phyloP scores from a whole-genome alignment of 2,113 vertebrate genomes.

The Lanius ludovicianus region DNA sequence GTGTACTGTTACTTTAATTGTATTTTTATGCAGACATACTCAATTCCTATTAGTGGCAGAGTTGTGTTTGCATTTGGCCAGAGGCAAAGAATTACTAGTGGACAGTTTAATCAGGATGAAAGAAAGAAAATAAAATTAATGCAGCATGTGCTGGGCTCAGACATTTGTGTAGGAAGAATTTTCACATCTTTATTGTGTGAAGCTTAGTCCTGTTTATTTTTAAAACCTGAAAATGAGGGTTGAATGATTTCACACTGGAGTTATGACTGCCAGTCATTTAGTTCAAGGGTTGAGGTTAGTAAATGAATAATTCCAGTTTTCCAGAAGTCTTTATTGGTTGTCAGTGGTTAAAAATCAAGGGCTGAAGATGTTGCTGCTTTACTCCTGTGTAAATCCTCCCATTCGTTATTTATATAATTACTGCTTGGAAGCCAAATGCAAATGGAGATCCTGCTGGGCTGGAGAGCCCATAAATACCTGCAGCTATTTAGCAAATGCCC shows the following conservation, averaged over 20 bases:
- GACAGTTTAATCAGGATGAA: slow-evolving; percentile 71
- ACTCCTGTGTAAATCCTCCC: not conserved
- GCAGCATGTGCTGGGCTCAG: slow-evolving; percentile 45
- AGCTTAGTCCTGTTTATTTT: slow-evolving; percentile 22
- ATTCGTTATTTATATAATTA: slow-evolving; percentile 18
- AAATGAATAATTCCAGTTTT: not conserved
- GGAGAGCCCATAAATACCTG: slow-evolving; percentile 1
- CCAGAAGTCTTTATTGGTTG: not conserved
- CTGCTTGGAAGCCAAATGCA: not conserved
- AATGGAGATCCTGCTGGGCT: not conserved
- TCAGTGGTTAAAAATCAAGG: slow-evolving; percentile 17
- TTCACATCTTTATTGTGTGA: slow-evolving; percentile 43
- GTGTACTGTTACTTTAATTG: slow-evolving; percentile 61
- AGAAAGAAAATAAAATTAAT: slow-evolving; percentile 69
- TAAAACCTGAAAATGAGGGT: slow-evolving; percentile 23
- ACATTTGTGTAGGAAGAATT: slow-evolving; percentile 29
- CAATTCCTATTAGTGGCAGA: slow-evolving; percentile 62
- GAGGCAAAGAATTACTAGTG: slow-evolving; percentile 68
- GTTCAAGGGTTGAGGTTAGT: slow-evolving; percentile 27
- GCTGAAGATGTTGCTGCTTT: not conserved
- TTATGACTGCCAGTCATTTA: not conserved
- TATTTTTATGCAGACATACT: slow-evolving; percentile 54
- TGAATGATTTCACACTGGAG: not conserved
- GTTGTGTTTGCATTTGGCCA: slow-evolving; percentile 47
- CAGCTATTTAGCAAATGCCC: not conserved